Conservation (phyloP, 2,113 vertebrate genomes). For the Hypocryptadius cinnamomeus region DNA sequence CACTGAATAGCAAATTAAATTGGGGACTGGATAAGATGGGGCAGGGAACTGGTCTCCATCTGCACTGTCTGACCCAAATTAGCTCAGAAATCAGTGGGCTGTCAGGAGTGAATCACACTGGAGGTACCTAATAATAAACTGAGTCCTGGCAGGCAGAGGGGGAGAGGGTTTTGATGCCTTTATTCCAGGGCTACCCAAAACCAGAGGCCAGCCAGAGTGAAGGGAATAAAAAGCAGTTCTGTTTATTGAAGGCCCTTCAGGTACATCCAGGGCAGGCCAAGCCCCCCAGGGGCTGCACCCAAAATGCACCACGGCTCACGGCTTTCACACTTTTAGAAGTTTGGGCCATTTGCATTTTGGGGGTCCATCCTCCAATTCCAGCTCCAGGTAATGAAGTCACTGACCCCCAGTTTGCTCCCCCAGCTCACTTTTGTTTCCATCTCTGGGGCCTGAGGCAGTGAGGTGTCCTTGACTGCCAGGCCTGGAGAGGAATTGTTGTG, state of each 20-base stretch:
- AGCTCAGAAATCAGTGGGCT: conserved; percentile 1
- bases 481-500: not conserved
- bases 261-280: not conserved
- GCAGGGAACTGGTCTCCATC: not conserved
- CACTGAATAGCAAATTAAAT: not conserved
- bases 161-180: not conserved
- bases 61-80: conserved; percentile 8
- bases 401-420: not conserved
- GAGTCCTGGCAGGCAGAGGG: not conserved
- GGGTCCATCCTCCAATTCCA: not conserved
- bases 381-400: not conserved
- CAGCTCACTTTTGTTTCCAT: not conserved
- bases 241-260: not conserved
- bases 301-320: not conserved
- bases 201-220: not conserved
- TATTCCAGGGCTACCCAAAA: not conserved
- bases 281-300: not conserved
- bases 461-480: not conserved
- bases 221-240: not conserved
- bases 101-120: not conserved
- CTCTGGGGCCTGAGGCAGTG: not conserved
- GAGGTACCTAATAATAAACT: not conserved
- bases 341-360: not conserved
- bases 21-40: not conserved
- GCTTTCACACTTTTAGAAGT: not conserved